These are phyloP conservation scores for Scaptomyza montana DNA, from an alignment of 1,140 invertebrate species.

Conservation along the genomic window DNA sequence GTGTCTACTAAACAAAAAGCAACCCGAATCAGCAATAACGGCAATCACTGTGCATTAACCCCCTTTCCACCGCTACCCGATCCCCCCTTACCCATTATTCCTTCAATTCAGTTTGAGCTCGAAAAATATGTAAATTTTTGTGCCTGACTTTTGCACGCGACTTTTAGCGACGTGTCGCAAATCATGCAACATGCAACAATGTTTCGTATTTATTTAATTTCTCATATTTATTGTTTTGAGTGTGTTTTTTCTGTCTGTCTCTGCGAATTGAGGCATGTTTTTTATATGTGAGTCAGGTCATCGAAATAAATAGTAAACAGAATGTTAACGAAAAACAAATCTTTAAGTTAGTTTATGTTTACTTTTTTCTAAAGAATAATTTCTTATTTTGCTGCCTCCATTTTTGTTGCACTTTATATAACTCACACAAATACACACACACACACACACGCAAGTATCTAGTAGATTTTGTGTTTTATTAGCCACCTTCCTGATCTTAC, in stretches of 20 bases:
- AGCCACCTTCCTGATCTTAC: background rate
- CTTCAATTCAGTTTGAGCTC: constrained; percentile 32
- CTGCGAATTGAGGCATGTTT: constrained; percentile 35
- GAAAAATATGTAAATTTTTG: constrained; percentile 25
- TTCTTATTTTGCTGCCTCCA: constrained; percentile 12
- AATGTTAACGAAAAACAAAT: background rate
- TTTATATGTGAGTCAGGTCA: constrained; percentile 8
- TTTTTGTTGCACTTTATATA: constrained; percentile 26
- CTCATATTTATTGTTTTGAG: constrained; percentile 20
- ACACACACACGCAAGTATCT: constrained; percentile 1
- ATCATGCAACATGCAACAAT: constrained; percentile 59
- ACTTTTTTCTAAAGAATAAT: background rate
- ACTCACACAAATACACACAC: background rate
- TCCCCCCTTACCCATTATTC: background rate
- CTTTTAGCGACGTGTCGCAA: constrained; percentile 42
- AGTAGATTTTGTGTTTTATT: constrained; percentile 8
- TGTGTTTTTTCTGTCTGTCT: background rate
- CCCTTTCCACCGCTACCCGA: no score
- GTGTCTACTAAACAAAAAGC: constrained; percentile 32
- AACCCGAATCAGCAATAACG: constrained; percentile 12
- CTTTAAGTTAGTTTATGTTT: background rate
- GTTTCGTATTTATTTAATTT: constrained; percentile 38
- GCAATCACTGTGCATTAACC: constrained; percentile 6
- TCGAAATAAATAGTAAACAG: background rate
- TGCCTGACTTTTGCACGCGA: constrained; percentile 52